Evolutionary conservation across 2,113 vertebrate species (phyloP).

Genomic region (Spheniscus mendiculus): DNA sequence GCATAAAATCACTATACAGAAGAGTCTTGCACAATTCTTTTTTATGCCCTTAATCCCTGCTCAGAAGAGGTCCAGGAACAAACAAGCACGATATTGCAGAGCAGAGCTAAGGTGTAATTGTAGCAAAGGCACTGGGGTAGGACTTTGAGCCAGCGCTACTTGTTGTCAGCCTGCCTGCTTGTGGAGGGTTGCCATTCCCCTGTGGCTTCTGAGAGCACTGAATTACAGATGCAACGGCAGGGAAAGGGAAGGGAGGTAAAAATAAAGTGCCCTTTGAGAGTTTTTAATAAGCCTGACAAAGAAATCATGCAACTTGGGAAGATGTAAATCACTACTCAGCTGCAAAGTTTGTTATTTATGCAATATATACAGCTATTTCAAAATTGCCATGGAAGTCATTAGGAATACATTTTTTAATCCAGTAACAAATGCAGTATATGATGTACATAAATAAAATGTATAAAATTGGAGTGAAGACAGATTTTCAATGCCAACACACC

Average conservation of each 20-base stretch:
- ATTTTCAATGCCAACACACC: not conserved
- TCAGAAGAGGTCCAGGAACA: not conserved
- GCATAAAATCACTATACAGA: not conserved
- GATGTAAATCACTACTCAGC: conserved; percentile 33
- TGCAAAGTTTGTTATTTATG: conserved; percentile 41
- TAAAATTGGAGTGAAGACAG: not conserved
- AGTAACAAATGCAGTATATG: not conserved
- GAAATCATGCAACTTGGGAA: conserved; percentile 23
- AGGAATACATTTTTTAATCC: conserved; percentile 27
- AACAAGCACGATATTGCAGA: not conserved
- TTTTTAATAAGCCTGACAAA: conserved; percentile 46
- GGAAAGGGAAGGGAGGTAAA: conserved; percentile 3
- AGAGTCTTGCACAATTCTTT: not conserved
- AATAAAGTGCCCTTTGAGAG: conserved; percentile 48
- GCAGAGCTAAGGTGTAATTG: not conserved
- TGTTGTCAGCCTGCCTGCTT: not conserved
- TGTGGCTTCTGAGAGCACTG: not conserved
- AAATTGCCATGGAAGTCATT: conserved; percentile 8
- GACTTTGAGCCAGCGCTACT: not conserved
- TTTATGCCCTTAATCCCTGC: not conserved
- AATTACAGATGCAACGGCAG: not conserved
- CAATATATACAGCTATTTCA: conserved; percentile 11
- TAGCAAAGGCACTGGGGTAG: not conserved
- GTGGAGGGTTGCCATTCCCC: not conserved
- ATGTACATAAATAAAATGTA: not conserved